Evolutionary conservation across 1,140 invertebrate species (phyloP), one percentile per base, ranked within the genome.

Genomic region (Coelopa frigida): DNA sequence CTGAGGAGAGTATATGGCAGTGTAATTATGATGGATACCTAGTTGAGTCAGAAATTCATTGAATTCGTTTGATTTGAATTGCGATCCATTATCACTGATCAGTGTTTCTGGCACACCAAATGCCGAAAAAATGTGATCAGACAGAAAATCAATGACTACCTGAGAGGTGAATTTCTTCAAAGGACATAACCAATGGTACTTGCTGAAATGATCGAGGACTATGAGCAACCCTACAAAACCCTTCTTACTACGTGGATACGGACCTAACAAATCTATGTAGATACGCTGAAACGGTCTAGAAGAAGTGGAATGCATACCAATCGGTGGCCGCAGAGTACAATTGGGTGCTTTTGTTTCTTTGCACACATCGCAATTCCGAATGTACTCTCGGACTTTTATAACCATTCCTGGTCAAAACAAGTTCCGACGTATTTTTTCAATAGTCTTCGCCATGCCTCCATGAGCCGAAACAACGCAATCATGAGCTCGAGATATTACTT

Each of bases 291-390:
- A 52, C 6, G 51, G 38, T 10, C 48, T 32, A 21, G n/a, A 14
- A 3, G 37, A 37, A 5, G 18, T 12, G 8, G 17, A 37, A 1
- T 41, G 43, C 18, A 26, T 15, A 14, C 39, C 36, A 36, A 53
- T 53, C 2, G 44, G 44, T 10, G 49, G 49, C 24, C 38, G 17
- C 17, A 47, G 14, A n/a, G 12, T 44, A 10, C 8, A 12, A 39
- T 50, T 50, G 2, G 48, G 48, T 14, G 51, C 33, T 24, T 53
- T 53, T 3, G 29, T 29, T 20, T 35, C 41, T n/a, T 53, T 53
- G 17, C 41, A 53, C 6, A 38, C 29, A 10, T 41, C 23, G 17
- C 41, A 51, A 2, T 12, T 18, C 0, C 18, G 27, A n/a, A 48
- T 47, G n/a, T 50, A 44, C 12, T 42, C 23, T n/a, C 29, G 24